phyloP scores from a whole-genome alignment of 2,113 vertebrate species.

The Balaeniceps rex region DNA sequence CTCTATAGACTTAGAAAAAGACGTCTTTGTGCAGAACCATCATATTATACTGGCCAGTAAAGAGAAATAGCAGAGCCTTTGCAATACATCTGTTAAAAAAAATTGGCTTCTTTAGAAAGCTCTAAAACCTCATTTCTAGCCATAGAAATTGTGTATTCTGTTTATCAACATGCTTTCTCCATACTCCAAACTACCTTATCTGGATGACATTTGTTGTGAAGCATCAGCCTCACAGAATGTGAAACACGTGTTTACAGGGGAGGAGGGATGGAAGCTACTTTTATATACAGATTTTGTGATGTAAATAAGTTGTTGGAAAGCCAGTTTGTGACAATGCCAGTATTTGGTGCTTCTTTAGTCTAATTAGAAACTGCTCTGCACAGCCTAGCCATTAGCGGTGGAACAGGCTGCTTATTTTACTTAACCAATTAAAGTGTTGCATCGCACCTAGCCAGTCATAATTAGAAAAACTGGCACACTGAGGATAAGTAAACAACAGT shows the following conservation, averaged over 20 bases:
- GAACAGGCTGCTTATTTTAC: background rate
- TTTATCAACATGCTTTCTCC: background rate
- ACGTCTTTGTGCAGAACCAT: background rate
- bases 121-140: slow-evolving; percentile 19
- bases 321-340: background rate
- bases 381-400: background rate
- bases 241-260: background rate
- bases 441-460: background rate
- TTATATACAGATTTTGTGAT: background rate
- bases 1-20: background rate
- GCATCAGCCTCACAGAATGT: background rate
- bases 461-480: background rate
- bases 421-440: background rate
- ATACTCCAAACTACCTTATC: background rate
- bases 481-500: background rate
- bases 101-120: background rate
- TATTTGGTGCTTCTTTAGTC: background rate
- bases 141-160: background rate
- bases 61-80: background rate
- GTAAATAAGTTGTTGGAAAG: slow-evolving; percentile 12
- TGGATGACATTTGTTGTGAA: background rate
- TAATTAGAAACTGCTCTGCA: slow-evolving; percentile 3
- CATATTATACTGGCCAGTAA: background rate
- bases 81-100: background rate
- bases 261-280: background rate